Evolutionary conservation across 2,113 vertebrate genomes (phyloP).

Genomic region (Porphyrio hochstetteri): DNA sequence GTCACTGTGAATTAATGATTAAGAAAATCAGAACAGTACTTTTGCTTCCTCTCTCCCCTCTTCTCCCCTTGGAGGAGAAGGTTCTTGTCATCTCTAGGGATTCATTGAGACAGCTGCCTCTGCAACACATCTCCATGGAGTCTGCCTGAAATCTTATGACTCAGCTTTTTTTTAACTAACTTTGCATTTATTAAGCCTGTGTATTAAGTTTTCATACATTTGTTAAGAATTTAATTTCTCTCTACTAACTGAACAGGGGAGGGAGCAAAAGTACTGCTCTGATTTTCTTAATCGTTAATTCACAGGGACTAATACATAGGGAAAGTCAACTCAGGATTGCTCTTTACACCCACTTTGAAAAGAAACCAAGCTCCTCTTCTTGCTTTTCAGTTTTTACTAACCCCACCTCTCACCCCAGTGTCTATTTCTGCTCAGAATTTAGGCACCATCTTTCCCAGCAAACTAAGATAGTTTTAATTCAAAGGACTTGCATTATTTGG

Average conservation of each 20-base stretch:
- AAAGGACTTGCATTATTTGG: not conserved
- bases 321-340: not conserved
- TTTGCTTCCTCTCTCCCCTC: constrained; percentile 63
- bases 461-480: not conserved
- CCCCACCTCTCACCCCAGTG: fast-evolving
- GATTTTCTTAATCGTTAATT: constrained; percentile 13
- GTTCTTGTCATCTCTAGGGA: fast-evolving
- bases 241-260: constrained; percentile 41
- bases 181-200: not conserved
- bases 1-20: not conserved
- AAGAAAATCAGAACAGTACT: constrained; percentile 31
- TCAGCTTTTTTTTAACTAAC: not conserved
- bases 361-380: not conserved
- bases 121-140: not conserved
- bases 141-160: not conserved
- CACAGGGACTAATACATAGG: not conserved
- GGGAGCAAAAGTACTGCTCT: constrained; percentile 50
- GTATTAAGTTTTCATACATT: not conserved
- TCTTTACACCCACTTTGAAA: not conserved
- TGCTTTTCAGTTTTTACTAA: not conserved
- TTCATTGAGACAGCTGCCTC: not conserved
- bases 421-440: not conserved
- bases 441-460: not conserved
- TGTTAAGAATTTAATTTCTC: not conserved
- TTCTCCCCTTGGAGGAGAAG: not conserved